These are phyloP conservation scores for Zonotrichia albicollis DNA, from an alignment of 2,797 vertebrate genomes.

Conservation along the genomic window DNA sequence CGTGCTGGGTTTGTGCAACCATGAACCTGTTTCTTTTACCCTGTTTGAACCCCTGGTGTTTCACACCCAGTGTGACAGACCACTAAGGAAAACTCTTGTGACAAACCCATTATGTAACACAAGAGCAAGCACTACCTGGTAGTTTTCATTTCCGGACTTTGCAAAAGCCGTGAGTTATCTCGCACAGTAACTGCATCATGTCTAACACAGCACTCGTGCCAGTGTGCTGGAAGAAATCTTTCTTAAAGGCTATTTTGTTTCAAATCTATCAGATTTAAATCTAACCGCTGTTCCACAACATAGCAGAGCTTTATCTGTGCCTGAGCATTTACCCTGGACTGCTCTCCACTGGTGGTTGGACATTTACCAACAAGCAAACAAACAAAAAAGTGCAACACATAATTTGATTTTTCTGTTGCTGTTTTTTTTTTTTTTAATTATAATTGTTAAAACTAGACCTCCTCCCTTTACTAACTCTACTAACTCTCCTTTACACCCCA, in stretches of 20 bases:
- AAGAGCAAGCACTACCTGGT: not conserved
- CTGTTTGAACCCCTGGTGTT: not conserved
- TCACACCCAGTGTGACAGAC: not conserved
- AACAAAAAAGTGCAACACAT: not conserved
- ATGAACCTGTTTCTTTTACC: not conserved
- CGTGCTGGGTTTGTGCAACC: not conserved
- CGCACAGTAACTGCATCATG: not conserved
- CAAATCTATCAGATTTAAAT: not conserved
- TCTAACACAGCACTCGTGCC: not conserved
- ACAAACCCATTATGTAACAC: not conserved
- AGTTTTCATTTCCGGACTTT: not conserved
- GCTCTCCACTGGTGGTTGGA: slow-evolving; percentile 14
- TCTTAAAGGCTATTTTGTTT: not conserved
- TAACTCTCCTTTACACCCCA: not conserved
- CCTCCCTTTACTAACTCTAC: not conserved
- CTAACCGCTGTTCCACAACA: not conserved
- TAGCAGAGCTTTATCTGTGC: not conserved
- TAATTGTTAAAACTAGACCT: not conserved
- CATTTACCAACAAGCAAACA: slow-evolving; percentile 31
- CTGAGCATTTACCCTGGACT: not conserved
- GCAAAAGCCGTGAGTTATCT: not conserved
- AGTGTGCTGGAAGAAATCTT: not conserved
- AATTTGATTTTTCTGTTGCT: not conserved
- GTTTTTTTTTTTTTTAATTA: not conserved
- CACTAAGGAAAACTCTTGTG: not conserved